Evolutionary conservation across 2,113 vertebrate species (phyloP), one percentile per base, ranked within the genome.

Genomic region (Riparia riparia): DNA sequence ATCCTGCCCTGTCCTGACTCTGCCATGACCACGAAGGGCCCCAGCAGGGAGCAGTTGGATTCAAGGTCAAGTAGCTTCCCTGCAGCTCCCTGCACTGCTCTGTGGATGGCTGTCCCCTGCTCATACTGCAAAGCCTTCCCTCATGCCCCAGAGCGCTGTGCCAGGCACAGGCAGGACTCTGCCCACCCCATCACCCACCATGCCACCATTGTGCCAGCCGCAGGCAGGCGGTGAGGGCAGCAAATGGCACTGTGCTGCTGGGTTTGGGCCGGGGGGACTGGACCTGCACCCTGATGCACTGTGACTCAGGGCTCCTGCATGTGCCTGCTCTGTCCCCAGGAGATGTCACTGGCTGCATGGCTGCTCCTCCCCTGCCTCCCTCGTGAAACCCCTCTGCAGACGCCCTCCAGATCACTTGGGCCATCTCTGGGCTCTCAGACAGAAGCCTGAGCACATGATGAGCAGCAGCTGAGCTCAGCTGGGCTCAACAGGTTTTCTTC

Each of bases 401-500:
- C 6, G 4, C 31, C 17, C 25, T 73, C 50, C 20, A 37, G 21
- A 31, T 77, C 7, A 1, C 18, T 2, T 0, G 24, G 42, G 28
- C 49, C 24, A 20, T 70, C 28, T 54, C 45, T 1, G 5, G 41
- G n/a, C 1, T 12, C n/a, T 12, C 64, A 56, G n/a, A 24, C 4
- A 8, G 11, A 29, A 73, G 25, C 12, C 2, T 0, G 6, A 72
- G 32, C 44, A 34, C 3, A 4, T 18, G 28, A 47, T 53, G 58
- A 69, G 37, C 3, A 2, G 51, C 2, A 3, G 29, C 53, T 80
- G 31, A 79, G 54, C 66, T 90, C 3, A 1, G 15, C 60, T 65
- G 79, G 32, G 53, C 12, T 70, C 94, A 90, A 93, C 76, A 95
- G 64, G 82, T 93, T 93, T 90, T 83, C 31, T 80, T 70, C 47